A percentile compares a stretch with the other conserved stretches of the same genome.
Conservation (phyloP, 2,797 vertebrate genomes). For the Rhabdophis nuchalis region DNA sequence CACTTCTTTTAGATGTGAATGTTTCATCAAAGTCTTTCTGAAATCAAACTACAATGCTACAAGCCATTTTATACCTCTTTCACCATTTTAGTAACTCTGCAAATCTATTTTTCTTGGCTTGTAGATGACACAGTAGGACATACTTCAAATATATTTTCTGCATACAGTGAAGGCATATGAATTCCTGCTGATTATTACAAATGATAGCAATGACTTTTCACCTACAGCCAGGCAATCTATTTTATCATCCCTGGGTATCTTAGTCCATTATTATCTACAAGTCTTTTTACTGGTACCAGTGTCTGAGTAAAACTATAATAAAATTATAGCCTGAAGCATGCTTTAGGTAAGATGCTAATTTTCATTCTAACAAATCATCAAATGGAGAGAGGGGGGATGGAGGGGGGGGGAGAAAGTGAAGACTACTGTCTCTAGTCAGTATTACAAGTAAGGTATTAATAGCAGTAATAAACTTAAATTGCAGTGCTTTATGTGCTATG, state of each 20-base stretch:
- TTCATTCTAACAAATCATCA: conserved; percentile 24
- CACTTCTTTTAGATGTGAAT: background rate
- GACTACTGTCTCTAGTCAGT: background rate
- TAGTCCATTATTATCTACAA: background rate
- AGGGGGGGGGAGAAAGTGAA: background rate
- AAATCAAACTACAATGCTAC: background rate
- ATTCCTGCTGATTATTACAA: conserved; percentile 18
- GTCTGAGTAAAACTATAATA: background rate
- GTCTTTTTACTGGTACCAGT: background rate
- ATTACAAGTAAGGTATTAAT: background rate
- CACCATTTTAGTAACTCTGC: background rate
- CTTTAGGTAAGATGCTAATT: conserved; percentile 31
- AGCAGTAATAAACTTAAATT: background rate
- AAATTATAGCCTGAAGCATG: conserved; percentile 9
- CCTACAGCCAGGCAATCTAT: background rate
- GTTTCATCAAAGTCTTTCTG: background rate
- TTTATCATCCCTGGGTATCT: background rate
- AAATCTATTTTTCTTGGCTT: background rate
- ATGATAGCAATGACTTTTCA: conserved; percentile 21
- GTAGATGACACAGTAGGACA: background rate
- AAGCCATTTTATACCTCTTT: conserved; percentile 5
- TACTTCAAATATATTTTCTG: conserved; percentile 22
- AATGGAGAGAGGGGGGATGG: background rate
- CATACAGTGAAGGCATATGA: background rate
- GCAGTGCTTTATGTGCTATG: background rate